These are phyloP conservation scores for Empidonax alnorum DNA, from an alignment of 2,113 vertebrate genomes.

Conservation along the genomic window DNA sequence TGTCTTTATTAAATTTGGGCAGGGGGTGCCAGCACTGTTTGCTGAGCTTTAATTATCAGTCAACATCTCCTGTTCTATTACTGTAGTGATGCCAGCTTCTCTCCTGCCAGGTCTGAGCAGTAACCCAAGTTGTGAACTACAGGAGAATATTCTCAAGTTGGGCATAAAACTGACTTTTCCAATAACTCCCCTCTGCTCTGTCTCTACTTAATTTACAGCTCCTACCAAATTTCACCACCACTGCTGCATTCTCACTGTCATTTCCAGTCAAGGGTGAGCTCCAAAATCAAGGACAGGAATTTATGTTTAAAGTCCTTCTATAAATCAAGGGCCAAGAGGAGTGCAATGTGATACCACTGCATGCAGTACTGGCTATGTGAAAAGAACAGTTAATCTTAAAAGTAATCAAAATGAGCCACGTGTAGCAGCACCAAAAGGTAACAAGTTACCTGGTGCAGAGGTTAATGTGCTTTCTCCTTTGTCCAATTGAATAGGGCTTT, in stretches of 20 bases:
- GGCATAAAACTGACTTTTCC: neutral
- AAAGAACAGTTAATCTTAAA: neutral
- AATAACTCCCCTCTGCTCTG: neutral
- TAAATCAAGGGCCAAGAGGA: neutral
- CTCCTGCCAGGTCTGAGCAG: neutral
- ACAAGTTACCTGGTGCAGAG: neutral
- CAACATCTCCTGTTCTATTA: neutral
- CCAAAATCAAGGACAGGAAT: neutral
- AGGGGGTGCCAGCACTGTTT: neutral
- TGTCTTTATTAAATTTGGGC: neutral
- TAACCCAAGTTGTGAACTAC: neutral
- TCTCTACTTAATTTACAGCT: neutral
- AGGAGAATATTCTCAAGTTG: neutral
- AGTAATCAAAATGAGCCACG: neutral
- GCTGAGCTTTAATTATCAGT: neutral
- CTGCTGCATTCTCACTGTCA: neutral
- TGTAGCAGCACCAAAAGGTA: neutral
- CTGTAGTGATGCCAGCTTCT: neutral
- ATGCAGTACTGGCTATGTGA: rapidly evolving
- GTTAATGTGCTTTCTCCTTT: neutral
- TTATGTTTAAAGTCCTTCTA: neutral
- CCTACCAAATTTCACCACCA: neutral
- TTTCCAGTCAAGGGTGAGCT: neutral
- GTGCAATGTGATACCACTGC: neutral
- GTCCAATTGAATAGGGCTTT: neutral